A percentile compares a stretch with the other conserved stretches of the same genome.
Conservation (phyloP, 2,797 vertebrate species). For the Melanogrammus aeglefinus region DNA sequence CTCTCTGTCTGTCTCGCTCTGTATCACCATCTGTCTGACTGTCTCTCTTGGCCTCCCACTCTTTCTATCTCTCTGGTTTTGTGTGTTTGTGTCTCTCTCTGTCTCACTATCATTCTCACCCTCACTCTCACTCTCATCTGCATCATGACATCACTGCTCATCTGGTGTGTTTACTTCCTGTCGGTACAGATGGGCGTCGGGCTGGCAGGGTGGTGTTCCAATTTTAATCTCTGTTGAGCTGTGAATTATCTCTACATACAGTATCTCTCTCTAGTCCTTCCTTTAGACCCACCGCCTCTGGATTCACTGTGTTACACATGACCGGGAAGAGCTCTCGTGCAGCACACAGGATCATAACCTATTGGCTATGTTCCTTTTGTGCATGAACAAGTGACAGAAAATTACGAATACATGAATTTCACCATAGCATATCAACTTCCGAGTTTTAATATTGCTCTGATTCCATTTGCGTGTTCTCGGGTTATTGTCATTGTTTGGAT, state of each 20-base stretch:
- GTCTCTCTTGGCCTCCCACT: slow-evolving; percentile 17
- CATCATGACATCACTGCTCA: background rate
- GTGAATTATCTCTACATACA: background rate
- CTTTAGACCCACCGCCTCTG: background rate
- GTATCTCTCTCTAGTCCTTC: background rate
- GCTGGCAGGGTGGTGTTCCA: background rate
- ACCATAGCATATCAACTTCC: background rate
- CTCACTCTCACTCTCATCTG: background rate
- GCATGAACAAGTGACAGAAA: background rate
- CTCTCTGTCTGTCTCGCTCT: background rate
- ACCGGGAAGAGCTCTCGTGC: background rate
- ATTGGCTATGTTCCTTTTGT: background rate
- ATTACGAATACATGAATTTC: background rate
- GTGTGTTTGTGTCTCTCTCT: slow-evolving; percentile 9
- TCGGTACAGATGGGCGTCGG: background rate
- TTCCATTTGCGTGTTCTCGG: background rate
- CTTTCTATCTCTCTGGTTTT: slow-evolving; percentile 15
- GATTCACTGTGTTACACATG: background rate
- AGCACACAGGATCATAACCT: background rate
- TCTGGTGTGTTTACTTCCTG: slow-evolving; percentile 2
- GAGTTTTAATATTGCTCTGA: background rate
- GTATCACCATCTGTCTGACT: slow-evolving; percentile 23
- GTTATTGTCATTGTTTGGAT: background rate
- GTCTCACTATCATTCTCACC: slow-evolving; percentile 10
- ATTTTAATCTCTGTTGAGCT: background rate